Percentiles rank a stretch among this genome's conserved stretches.
Conservation (phyloP, 2,113 vertebrate species). For the Orycteropus afer region DNA sequence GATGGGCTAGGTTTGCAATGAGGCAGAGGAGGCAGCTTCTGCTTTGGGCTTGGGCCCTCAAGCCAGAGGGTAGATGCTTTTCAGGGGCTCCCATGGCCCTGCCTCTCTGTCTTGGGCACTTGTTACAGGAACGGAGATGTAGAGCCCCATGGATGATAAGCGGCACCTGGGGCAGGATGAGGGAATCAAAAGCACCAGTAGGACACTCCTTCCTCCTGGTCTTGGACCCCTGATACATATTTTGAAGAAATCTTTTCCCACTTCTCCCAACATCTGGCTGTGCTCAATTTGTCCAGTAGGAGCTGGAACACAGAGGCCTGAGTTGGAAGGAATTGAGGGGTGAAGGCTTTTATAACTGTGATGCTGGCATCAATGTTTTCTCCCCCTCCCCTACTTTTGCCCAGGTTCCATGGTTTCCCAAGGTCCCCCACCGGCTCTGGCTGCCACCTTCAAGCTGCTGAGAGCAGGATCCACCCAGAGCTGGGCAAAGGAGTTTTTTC, state of each 20-base stretch:
- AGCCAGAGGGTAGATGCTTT: not conserved
- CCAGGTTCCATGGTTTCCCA: not conserved
- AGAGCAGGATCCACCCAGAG: not conserved
- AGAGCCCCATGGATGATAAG: not conserved
- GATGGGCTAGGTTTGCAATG: not conserved
- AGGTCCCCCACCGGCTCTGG: too few relatives aligned
- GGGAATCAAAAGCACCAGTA: not conserved
- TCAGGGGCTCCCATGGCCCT: not conserved
- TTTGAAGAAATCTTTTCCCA: not conserved
- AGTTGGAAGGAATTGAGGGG: not conserved
- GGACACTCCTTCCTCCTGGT: not conserved
- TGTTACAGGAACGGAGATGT: not conserved
- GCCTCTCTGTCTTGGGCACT: not conserved
- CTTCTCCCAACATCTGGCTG: not conserved
- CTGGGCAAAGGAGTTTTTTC: not conserved
- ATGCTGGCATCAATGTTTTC: fast-evolving
- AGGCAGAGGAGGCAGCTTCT: not conserved
- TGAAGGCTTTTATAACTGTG: not conserved
- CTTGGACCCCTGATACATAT: not conserved
- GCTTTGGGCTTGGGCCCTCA: not conserved
- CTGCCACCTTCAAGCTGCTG: not conserved
- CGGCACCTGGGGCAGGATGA: not conserved
- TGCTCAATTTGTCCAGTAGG: not conserved
- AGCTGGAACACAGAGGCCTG: not conserved
- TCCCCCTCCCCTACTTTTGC: not conserved